Conservation (phyloP, 1,140 invertebrate genomes). For the Gyrodactylus bullatarudis region DNA sequence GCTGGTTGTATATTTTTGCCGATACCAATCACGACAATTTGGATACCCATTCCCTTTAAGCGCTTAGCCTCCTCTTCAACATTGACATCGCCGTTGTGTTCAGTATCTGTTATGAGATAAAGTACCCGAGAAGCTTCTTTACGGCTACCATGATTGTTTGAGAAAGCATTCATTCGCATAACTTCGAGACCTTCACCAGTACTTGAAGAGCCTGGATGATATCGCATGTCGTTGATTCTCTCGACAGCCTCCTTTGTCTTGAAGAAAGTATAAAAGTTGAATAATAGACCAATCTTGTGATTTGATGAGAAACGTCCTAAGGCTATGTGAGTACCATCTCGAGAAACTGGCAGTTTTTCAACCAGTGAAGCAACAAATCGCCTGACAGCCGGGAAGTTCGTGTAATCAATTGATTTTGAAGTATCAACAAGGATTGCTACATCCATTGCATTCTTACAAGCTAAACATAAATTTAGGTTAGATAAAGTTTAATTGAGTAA, state of each 20-base stretch:
- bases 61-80: not conserved
- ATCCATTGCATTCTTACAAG: slow-evolving; percentile 1
- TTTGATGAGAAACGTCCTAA: not conserved
- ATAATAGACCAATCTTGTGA: not conserved
- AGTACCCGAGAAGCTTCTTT: not conserved
- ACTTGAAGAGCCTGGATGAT: slow-evolving; percentile 2
- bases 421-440: not conserved
- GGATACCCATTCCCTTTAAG: not conserved
- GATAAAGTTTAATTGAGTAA: not conserved
- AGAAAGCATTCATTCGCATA: not conserved
- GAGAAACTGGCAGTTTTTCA: not conserved
- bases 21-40: not conserved
- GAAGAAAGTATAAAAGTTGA: not conserved
- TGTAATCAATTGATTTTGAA: not conserved
- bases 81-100: not conserved
- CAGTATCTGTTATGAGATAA: not conserved
- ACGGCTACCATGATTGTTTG: not conserved
- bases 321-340: not conserved
- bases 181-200: not conserved
- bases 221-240: not conserved
- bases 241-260: not conserved
- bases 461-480: not conserved
- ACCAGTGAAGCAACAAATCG: not conserved
- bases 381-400: not conserved
- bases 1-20: not conserved